phyloP scores from a whole-genome alignment of 2,797 vertebrate species.

The Pangasius mekongensis region DNA sequence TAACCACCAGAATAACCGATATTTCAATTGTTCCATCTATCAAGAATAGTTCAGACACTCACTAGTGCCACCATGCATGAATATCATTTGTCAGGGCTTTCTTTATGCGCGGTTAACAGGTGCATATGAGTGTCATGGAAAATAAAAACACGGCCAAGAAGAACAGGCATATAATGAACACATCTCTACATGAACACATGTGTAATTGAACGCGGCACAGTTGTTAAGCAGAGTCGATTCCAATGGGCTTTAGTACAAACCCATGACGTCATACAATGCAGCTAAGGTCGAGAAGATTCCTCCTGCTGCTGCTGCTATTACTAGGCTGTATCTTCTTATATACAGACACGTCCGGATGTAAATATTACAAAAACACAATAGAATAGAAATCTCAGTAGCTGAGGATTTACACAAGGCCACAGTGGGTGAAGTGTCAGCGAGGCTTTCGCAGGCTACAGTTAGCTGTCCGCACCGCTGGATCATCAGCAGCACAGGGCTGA shows the following conservation, averaged over 20 bases:
- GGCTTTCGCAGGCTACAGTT: not conserved
- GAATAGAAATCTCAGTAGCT: not conserved
- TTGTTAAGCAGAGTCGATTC: not conserved
- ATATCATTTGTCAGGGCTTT: not conserved
- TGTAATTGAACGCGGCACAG: not conserved
- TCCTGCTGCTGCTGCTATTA: not conserved
- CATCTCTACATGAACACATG: not conserved
- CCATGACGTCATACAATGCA: slow-evolving; percentile 56
- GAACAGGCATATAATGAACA: not conserved
- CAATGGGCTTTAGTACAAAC: slow-evolving; percentile 27
- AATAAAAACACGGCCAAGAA: not conserved
- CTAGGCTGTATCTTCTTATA: not conserved
- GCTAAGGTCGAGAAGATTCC: slow-evolving; percentile 3
- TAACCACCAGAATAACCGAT: not conserved
- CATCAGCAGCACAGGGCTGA: not conserved
- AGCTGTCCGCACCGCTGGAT: not conserved
- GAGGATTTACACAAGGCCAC: not conserved
- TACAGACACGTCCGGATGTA: not conserved
- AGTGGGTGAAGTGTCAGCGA: not conserved
- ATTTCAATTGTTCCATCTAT: not conserved
- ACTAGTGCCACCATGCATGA: slow-evolving; percentile 1
- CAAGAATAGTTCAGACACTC: not conserved
- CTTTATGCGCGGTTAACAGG: slow-evolving; percentile 51
- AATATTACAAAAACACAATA: not conserved
- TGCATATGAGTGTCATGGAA: slow-evolving; percentile 25